Base-by-base conservation (phyloP, 2,797 vertebrate genomes). In the Melanitta fusca region DNA sequence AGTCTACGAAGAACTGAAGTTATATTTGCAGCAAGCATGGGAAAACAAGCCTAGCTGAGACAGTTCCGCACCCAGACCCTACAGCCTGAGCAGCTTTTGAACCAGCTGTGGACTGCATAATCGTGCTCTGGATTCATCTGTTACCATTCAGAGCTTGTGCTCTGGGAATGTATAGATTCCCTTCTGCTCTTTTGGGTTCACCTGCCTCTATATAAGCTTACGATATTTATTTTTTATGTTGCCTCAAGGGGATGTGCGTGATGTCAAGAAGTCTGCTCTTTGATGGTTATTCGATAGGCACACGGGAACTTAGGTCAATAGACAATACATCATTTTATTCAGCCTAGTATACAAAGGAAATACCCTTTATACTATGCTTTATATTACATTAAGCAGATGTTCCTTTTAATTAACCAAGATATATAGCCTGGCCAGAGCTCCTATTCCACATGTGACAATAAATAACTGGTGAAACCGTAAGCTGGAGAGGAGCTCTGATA, bases 381-480 rank as follows among this genome's bases (percentile, higher is more conserved):
- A 89, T 58, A 10, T 87, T 93, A 89, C 58, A 78, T 83, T 87
- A 87, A 94, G 41, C 81, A 95, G 93, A 94, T 94, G 88, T 91
- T 82, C 57, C 57, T 78, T 93, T 89, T 92, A 89, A 96, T 94
- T 95, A 90, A 85, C 77, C 62, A 74, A 85, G 72, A 94, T 58
- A 68, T 56, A 92, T 20, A 69, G 61, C 36, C 60, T 53, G 64
- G 68, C 51, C 45, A 45, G 41, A 53, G 30, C 19, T 89, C 34
- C 21, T 80, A 7, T 83, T 89, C 68, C 65, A 93, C 38, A 65
- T 61, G 62, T 60, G 49, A 77, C n/a, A 57, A 53, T 77, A 91
- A 91, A 70, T 83, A 91, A 75, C 41, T 70, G 54, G 54, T 82
- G 65, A 82, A 85, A 57, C 13, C 38, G 0, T 17, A 51, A 69